Base-by-base conservation (phyloP, 2,797 vertebrate species). In the Acridotheres tristis region DNA sequence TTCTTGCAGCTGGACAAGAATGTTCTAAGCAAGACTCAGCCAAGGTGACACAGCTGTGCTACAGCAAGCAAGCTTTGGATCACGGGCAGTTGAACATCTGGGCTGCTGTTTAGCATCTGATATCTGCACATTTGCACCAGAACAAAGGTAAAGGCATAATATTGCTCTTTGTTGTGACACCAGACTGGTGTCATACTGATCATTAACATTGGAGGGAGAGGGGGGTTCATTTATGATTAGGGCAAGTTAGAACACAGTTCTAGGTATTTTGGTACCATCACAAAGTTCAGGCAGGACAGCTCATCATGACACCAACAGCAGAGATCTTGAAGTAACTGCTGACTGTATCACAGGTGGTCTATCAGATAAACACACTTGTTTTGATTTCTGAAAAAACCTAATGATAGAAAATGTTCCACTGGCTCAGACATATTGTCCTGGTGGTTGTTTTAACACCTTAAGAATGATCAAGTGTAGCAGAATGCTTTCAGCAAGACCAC, bases 191-290 rank as follows among this genome's bases (percentile, higher is more conserved):
- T 66, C 26, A n/a, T 11, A 30, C 19, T 50, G 23, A 34, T 53
- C 10, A 16, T 73, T 85, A 79, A 53, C 10, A 32, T 0, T 13
- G 4, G 0, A 14, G 0, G 4, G 6, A 5, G 13, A 9, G 0
- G 0, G 5, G 0, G 0, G 3, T 47, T 30, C 4, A 80, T 38
- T 72, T 38, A 48, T 10, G 7, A 47, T 73, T n/a, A 63, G 30
- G 23, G 53, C 48, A 82, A 30, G 43, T 82, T 76, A 71, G 48
- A 82, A 38, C 45, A 67, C 38, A 53, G 21, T 10, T 71, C 18
- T 25, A 22, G 54, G 13, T 84, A 30, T 57, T 78, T 79, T 71
- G 12, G 21, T 38, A 23, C 9, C 2, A 2, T 34, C 29, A 21
- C 3, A 23, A 84, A 75, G 36, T 42, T 84, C 53, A 53, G 58